These are phyloP conservation scores for Rhinichthys osculus DNA, from an alignment of 2,797 vertebrate genomes.

Conservation along the genomic window DNA sequence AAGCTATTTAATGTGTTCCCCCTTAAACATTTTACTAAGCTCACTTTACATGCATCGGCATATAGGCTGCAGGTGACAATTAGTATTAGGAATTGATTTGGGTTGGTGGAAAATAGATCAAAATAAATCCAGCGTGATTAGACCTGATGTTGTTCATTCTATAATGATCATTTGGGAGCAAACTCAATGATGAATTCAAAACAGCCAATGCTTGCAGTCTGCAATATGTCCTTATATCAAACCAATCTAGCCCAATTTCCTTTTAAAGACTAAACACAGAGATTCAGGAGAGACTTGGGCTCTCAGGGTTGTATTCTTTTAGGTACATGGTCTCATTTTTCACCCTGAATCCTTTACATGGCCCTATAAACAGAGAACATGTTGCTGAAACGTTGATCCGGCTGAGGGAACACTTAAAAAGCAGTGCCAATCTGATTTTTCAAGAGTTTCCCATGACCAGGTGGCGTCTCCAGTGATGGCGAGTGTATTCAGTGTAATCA, in stretches of 20 bases:
- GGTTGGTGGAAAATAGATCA: not conserved
- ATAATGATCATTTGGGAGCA: constrained; percentile 29
- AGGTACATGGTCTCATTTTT: constrained; percentile 44
- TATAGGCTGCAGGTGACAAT: not conserved
- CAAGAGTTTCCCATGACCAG: constrained; percentile 72
- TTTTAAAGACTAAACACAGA: constrained; percentile 77
- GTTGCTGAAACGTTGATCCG: constrained; percentile 7
- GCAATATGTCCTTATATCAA: constrained; percentile 56
- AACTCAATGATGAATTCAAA: not conserved
- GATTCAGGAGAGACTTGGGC: constrained; percentile 69
- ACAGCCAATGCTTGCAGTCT: not conserved
- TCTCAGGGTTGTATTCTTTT: constrained; percentile 67
- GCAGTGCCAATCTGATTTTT: constrained; percentile 35
- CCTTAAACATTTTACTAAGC: not conserved
- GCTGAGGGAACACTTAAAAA: constrained; percentile 53
- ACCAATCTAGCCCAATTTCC: constrained; percentile 48
- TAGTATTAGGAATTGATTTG: not conserved
- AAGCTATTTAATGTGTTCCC: no score
- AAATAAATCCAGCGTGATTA: not conserved
- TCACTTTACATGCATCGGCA: not conserved
- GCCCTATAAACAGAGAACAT: constrained; percentile 34
- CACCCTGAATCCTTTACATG: not conserved
- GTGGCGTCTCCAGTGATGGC: constrained; percentile 73
- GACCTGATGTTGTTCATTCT: constrained; percentile 6
- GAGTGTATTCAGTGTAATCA: constrained; percentile 72